phyloP scores from a whole-genome alignment of 2,888 invertebrate genomes.

The Petrolisthes manimaculis region DNA sequence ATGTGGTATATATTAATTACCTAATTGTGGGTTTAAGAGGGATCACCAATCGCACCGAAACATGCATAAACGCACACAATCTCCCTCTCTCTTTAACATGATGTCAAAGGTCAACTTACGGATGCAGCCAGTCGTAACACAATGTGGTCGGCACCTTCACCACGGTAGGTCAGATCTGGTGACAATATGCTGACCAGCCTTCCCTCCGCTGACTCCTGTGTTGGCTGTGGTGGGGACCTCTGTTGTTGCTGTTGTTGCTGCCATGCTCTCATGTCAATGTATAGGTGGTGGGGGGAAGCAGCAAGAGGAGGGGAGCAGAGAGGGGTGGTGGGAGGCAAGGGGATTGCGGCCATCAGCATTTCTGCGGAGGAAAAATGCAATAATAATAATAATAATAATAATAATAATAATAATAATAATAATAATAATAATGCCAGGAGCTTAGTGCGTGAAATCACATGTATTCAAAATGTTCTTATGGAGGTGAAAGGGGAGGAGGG shows the following conservation, averaged over 20 bases:
- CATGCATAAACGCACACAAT: slow-evolving; percentile 3
- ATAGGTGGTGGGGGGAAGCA: background rate
- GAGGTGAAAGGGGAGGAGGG: too few relatives aligned
- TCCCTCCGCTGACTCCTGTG: background rate
- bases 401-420: too few relatives aligned
- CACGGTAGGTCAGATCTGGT: slow-evolving; percentile 36
- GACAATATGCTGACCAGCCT: background rate
- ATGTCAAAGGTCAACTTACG: slow-evolving; percentile 22
- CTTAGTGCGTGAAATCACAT: too few relatives aligned
- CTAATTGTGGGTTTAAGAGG: too few relatives aligned
- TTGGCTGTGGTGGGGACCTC: background rate
- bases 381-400: too few relatives aligned
- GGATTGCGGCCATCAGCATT: slow-evolving; percentile 31
- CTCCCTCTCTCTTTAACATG: slow-evolving; percentile 28
- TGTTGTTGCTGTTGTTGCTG: background rate
- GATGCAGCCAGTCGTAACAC: slow-evolving; percentile 12
- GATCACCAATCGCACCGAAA: too few relatives aligned
- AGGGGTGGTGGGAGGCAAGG: background rate
- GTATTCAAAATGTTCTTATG: too few relatives aligned
- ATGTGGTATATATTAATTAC: too few relatives aligned
- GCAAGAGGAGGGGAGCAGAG: background rate
- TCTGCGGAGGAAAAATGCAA: background rate
- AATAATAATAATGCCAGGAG: too few relatives aligned
- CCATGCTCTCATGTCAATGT: background rate
- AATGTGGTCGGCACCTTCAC: slow-evolving; percentile 43